These are phyloP conservation scores for Drosophila leonis DNA, from an alignment of 2,888 invertebrate species.

Conservation along the genomic window DNA sequence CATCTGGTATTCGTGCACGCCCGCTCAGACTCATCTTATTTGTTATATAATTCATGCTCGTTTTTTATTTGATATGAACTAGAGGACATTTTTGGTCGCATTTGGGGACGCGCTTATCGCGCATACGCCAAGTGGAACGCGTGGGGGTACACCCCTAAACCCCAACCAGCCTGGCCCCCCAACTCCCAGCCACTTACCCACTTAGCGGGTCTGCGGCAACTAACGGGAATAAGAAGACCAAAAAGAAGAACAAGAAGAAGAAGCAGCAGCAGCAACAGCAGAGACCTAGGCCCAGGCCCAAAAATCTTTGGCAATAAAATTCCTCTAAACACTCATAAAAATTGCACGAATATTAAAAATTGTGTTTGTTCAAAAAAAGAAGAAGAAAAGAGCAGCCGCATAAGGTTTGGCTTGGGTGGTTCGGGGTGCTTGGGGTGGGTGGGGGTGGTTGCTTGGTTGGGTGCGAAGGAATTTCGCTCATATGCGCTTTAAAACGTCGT, in stretches of 20 bases:
- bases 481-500: slow-evolving; percentile 67
- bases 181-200: slow-evolving; percentile 14
- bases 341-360: slow-evolving; percentile 85
- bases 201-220: slow-evolving; percentile 39
- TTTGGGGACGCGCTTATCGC: slow-evolving; percentile 68
- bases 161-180: not conserved
- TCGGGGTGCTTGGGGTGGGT: slow-evolving; percentile 12
- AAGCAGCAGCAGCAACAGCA: not conserved
- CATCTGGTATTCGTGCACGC: not conserved
- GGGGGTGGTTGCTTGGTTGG: slow-evolving; percentile 16
- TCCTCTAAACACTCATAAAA: slow-evolving; percentile 85
- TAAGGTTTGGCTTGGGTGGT: slow-evolving; percentile 29
- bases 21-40: not conserved
- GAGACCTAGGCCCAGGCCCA: slow-evolving; percentile 58
- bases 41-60: slow-evolving; percentile 7
- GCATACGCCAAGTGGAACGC: slow-evolving; percentile 59
- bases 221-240: slow-evolving; percentile 36
- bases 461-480: slow-evolving; percentile 57
- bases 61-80: slow-evolving; percentile 78
- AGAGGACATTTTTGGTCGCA: slow-evolving; percentile 72
- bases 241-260: slow-evolving; percentile 1
- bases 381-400: slow-evolving; percentile 31
- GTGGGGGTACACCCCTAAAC: not conserved
- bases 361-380: slow-evolving; percentile 82
- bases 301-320: slow-evolving; percentile 85